Conservation (phyloP, 2,797 vertebrate genomes). For the Myotis myotis region DNA sequence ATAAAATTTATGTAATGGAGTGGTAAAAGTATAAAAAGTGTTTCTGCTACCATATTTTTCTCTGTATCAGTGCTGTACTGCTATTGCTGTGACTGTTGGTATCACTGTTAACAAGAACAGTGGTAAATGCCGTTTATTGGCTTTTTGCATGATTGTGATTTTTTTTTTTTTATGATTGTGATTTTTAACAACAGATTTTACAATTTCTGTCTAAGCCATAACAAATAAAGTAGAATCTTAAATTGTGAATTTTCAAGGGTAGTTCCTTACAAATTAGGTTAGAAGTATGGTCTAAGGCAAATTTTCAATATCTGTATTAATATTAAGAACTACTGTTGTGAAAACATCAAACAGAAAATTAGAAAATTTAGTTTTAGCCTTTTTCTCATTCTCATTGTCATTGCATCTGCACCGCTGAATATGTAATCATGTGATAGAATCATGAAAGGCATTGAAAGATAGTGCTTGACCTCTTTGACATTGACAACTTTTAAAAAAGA, state of each 20-base stretch:
- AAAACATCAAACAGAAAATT: background rate
- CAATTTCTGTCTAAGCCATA: background rate
- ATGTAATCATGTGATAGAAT: background rate
- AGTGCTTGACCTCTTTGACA: background rate
- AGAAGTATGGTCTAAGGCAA: background rate
- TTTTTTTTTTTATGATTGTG: background rate
- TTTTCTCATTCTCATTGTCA: background rate
- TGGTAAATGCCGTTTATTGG: background rate
- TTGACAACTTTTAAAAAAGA: background rate
- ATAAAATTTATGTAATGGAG: background rate
- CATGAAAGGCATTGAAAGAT: background rate
- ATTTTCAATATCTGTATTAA: background rate
- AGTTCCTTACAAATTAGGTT: background rate
- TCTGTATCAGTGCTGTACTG: background rate
- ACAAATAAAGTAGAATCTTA: background rate
- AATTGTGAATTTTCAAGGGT: background rate
- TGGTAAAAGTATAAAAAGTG: background rate
- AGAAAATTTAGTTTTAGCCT: background rate
- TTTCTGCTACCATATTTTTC: background rate
- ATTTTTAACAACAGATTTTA: background rate
- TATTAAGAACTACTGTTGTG: background rate
- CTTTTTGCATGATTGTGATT: background rate
- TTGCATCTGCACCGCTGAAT: background rate
- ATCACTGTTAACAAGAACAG: background rate
- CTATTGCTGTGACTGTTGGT: background rate